Conservation (phyloP, 2,113 vertebrate genomes). For the Atractosteus spatula region DNA sequence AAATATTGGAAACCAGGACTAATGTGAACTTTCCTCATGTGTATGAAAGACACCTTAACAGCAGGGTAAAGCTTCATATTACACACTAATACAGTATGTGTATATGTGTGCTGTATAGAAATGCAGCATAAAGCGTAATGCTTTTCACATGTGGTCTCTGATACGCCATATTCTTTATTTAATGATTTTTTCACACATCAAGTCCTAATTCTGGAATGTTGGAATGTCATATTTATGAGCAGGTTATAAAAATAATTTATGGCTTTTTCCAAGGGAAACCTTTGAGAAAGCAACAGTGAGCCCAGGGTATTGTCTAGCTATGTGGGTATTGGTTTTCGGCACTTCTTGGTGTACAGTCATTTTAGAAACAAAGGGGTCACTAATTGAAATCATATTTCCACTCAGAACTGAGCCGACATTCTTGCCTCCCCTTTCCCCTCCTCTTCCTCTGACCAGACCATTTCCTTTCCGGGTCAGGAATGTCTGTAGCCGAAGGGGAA, state of each 20-base stretch:
- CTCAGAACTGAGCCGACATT: slow-evolving; percentile 1
- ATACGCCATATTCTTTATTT: slow-evolving; percentile 48
- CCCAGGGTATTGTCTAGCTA: slow-evolving; percentile 9
- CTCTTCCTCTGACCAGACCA: slow-evolving; percentile 4
- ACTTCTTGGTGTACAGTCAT: slow-evolving; percentile 13
- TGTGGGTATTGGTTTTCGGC: slow-evolving; percentile 7
- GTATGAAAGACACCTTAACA: no score
- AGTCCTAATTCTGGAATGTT: slow-evolving; percentile 75
- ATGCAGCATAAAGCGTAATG: slow-evolving; percentile 29
- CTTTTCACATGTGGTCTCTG: slow-evolving; percentile 41
- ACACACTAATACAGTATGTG: not conserved
- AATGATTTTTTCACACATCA: slow-evolving; percentile 55
- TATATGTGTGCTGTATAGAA: not conserved
- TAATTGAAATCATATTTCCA: slow-evolving; percentile 26
- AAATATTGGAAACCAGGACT: no score
- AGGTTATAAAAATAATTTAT: slow-evolving; percentile 68
- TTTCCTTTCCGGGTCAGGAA: not conserved
- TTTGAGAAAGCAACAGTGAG: slow-evolving; percentile 45
- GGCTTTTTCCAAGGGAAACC: slow-evolving; percentile 61
- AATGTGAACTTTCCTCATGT: no score
- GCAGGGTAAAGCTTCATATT: no score
- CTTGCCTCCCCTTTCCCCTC: not conserved
- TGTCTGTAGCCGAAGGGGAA: not conserved
- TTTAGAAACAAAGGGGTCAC: not conserved
- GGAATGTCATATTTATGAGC: slow-evolving; percentile 80